Evolutionary conservation across 2,888 invertebrate species (phyloP).

Genomic region (Malachius bipustulatus): DNA sequence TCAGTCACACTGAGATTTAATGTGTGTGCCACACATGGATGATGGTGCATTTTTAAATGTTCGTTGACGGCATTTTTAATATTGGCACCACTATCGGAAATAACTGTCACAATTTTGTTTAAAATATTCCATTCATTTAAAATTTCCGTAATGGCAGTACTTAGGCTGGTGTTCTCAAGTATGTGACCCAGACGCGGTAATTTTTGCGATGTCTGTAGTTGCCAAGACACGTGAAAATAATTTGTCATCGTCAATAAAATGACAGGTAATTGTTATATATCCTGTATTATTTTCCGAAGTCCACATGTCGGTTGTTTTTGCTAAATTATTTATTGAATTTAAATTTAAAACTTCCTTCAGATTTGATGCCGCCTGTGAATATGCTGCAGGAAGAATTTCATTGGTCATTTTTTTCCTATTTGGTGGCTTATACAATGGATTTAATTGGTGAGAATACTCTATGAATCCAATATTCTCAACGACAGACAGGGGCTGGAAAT

Average conservation of each 20-base stretch:
- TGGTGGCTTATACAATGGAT: neutral
- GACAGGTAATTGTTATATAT: slow-evolving; percentile 9
- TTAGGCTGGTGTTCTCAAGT: slow-evolving; percentile 18
- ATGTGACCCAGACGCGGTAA: slow-evolving; percentile 11
- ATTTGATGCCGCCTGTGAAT: slow-evolving; percentile 9
- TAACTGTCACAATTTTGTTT: slow-evolving; percentile 18
- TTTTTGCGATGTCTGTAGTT: slow-evolving; percentile 17
- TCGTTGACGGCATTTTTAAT: slow-evolving; percentile 18
- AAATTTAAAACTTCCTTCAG: slow-evolving; percentile 17
- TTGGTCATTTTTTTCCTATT: neutral
- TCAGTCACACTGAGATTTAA: slow-evolving; percentile 17
- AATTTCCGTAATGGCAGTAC: slow-evolving; percentile 10
- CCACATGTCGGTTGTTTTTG: slow-evolving; percentile 21
- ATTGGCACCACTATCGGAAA: slow-evolving; percentile 20
- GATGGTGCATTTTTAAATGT: slow-evolving; percentile 17
- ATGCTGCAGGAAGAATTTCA: neutral
- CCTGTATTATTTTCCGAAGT: slow-evolving; percentile 15
- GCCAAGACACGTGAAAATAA: slow-evolving; percentile 14
- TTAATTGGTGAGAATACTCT: neutral
- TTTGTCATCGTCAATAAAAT: slow-evolving; percentile 11
- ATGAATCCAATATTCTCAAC: slow-evolving; percentile 1
- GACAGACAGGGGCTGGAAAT: slow-evolving; percentile 1
- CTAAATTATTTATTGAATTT: slow-evolving; percentile 13
- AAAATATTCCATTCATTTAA: slow-evolving; percentile 17
- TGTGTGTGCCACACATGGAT: slow-evolving; percentile 22